Conservation (phyloP, 2,888 invertebrate species). For the Kuschelorhynchus macadamiae region DNA sequence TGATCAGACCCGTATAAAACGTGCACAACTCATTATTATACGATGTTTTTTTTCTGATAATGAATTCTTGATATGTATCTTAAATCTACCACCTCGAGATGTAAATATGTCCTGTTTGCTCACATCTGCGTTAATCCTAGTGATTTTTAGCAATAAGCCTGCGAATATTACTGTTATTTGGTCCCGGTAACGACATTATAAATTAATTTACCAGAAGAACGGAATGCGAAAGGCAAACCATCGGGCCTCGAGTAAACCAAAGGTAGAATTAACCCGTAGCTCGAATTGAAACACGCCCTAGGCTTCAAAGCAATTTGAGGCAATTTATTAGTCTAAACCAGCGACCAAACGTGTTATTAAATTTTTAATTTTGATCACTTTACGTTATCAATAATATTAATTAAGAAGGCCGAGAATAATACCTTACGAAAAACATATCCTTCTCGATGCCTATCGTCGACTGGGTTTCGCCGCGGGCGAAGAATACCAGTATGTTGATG, state of each 20-base stretch:
- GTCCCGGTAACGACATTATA: constrained; percentile 30
- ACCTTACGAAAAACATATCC: constrained; percentile 28
- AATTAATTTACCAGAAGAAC: constrained; percentile 32
- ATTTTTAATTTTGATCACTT: constrained; percentile 45
- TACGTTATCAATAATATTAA: constrained; percentile 45
- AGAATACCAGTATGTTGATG: constrained; percentile 38
- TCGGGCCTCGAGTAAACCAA: constrained; percentile 11
- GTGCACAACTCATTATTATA: too few relatives aligned
- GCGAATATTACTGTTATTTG: constrained; percentile 31
- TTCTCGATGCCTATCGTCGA: constrained; percentile 39
- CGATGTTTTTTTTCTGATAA: not conserved
- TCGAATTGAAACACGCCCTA: constrained; percentile 39
- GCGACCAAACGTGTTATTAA: constrained; percentile 40
- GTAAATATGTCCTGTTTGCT: constrained; percentile 29
- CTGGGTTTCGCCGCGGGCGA: constrained; percentile 29
- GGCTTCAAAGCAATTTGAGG: constrained; percentile 35
- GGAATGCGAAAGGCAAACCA: constrained; percentile 35
- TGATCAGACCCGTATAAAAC: too few relatives aligned
- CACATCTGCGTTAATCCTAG: constrained; percentile 22
- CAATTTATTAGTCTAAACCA: constrained; percentile 44
- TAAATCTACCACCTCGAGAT: not conserved
- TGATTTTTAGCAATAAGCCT: constrained; percentile 30
- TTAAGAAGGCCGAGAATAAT: constrained; percentile 41
- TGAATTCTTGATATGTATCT: too few relatives aligned
- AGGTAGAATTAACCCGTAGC: constrained; percentile 37